phyloP scores from a whole-genome alignment of 2,888 invertebrate species.

The Drosophila paramelanica region DNA sequence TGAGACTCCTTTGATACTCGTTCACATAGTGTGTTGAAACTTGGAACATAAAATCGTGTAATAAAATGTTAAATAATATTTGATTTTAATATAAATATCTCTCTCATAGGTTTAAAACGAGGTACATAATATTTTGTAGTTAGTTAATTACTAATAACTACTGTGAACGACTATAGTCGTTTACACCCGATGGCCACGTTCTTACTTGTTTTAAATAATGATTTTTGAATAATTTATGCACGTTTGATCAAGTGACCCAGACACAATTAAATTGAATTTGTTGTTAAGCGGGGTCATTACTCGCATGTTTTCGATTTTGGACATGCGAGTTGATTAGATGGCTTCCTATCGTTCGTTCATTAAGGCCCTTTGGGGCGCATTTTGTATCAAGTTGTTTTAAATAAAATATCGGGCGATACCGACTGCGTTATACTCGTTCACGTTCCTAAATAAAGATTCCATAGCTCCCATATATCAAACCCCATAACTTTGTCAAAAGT shows the following conservation, averaged over 20 bases:
- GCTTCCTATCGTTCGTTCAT: slow-evolving; percentile 14
- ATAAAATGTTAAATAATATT: too few species aligned
- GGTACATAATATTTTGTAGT: too few species aligned
- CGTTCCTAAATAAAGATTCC: too few species aligned
- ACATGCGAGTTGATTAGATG: slow-evolving; percentile 34
- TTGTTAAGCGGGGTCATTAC: slow-evolving; percentile 35
- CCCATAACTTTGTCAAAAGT: too few species aligned
- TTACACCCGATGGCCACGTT: too few species aligned
- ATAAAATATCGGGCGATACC: slow-evolving; percentile 19
- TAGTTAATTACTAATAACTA: too few species aligned
- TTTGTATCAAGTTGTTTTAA: slow-evolving; percentile 17
- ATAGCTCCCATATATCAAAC: too few species aligned
- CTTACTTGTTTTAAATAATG: slow-evolving; percentile 11
- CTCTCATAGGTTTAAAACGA: too few species aligned
- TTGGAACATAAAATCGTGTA: too few species aligned
- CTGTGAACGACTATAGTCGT: too few species aligned
- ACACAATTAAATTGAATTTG: slow-evolving; percentile 67
- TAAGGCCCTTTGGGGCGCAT: slow-evolving; percentile 23
- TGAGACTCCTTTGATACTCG: slow-evolving; percentile 23
- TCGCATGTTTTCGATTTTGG: slow-evolving; percentile 7
- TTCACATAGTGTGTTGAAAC: background rate
- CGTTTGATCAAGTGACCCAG: slow-evolving; percentile 41
- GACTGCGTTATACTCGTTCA: too few species aligned
- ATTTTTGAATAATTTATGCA: slow-evolving; percentile 55
- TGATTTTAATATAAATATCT: too few species aligned